Evolutionary conservation across 2,797 vertebrate genomes (phyloP).

Genomic region (Denticeps clupeoides): DNA sequence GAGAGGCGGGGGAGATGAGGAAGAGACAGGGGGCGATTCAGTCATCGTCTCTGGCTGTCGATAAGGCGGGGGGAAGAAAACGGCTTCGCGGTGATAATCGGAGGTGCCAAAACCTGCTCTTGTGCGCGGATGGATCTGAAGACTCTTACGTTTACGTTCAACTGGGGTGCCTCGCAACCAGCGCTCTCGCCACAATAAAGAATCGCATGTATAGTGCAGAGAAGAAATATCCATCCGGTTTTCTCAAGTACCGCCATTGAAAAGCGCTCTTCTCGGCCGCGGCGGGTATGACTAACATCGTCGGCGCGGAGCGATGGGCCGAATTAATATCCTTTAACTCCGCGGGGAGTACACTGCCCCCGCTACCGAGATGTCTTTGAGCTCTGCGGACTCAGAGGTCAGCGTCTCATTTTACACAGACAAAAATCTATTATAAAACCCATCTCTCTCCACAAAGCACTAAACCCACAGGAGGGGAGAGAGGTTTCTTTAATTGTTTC

Average conservation of each 20-base stretch:
- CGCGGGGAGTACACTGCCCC: constrained; percentile 36
- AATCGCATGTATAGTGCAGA: no score
- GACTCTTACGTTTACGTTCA: no score
- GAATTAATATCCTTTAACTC: constrained; percentile 53
- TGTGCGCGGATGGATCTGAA: no score
- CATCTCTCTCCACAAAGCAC: constrained; percentile 49
- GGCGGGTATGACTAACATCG: constrained; percentile 37
- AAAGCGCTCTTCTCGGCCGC: constrained; percentile 21
- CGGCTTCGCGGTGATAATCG: constrained; percentile 10
- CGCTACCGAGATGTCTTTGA: constrained; percentile 46
- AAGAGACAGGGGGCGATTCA: background rate
- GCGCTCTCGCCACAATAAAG: no score
- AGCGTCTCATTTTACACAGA: constrained; percentile 62
- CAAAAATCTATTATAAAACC: constrained; percentile 70
- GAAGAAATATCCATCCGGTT: no score
- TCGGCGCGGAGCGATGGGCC: constrained; percentile 45
- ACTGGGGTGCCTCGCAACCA: no score
- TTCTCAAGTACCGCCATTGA: constrained; percentile 25
- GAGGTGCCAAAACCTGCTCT: no score
- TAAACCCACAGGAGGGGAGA: constrained; percentile 45
- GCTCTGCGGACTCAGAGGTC: constrained; percentile 56
- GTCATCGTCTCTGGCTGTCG: constrained; percentile 9
- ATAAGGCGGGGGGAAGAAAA: constrained; percentile 2
- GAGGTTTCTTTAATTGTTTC: constrained; percentile 63
- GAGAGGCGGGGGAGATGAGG: constrained; percentile 10